Base-by-base conservation (phyloP, 2,797 vertebrate species). In the Ceryle rudis region DNA sequence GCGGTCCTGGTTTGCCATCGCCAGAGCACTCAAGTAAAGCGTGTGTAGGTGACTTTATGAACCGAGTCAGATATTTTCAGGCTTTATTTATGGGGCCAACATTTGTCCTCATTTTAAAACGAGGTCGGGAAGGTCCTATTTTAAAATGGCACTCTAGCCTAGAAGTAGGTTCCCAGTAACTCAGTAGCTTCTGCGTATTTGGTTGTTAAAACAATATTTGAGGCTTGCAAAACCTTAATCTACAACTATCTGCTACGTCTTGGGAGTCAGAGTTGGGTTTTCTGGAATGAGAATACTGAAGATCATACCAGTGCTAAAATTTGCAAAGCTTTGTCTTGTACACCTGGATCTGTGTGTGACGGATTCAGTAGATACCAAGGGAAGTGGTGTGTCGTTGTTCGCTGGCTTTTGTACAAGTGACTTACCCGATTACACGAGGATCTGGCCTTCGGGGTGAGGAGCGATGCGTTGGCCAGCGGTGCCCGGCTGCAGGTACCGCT, bases 81-180 rank as follows among this genome's bases (percentile, higher is more conserved):
- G 28, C 81, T 88, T 33, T 54, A 79, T 95, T 87, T 83, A 51
- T 64, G 81, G 41, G 60, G n/a, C 71, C 5, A 14, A 26, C 64
- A 6, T 55, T 90, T 95, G 96, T 81, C 91, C 95, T 95, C 86
- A 1, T 94, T 96, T 72, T 77, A 20, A 94, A 97, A 96, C 2
- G 82, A 95, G 96, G 93, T 93, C 91, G 42, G 94, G 88, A 86
- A 73, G 73, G 82, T 77, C 85, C 91, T 90, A 37, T 79, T 95
- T 95, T 86, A 81, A 93, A 89, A 49, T 57, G 70, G 18, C 51
- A 35, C 20, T 22, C 0, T 4, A 33, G 51, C 35, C 71, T 77
- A 21, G 46, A 66, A 80, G 61, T 49, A 49, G 35, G 20, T 66
- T 83, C 91, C 37, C 15, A 12, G 61, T 54, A 81, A n/a, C 58